Evolutionary conservation across 2,113 vertebrate genomes (phyloP), one percentile per base, ranked within the genome.

Genomic region (Syngnathus typhle): DNA sequence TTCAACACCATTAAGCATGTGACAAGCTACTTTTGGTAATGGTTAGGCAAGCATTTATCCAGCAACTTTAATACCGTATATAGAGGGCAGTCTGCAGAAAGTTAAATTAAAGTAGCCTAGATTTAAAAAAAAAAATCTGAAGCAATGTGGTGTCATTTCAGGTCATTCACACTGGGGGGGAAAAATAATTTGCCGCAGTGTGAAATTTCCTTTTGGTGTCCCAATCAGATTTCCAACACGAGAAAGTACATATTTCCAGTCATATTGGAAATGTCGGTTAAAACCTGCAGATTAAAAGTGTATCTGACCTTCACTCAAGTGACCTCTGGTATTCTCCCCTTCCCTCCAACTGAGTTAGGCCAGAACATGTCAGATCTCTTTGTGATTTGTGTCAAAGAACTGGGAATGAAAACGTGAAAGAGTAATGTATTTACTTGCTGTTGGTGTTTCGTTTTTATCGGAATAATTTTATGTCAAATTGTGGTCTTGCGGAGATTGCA

Each of bases 1-100:
- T 85, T 89, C 76, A 88, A 76, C 66, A 61, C 71, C 69, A 70
- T 82, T 58, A 68, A 71, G 77, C 88, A 88, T 88, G 85, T 89
- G 84, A 88, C 68, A 60, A 61, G 69, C 68, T 70, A 77, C 65
- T 82, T 84, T 87, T 74, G 65, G 71, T 74, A 68, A 77, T 38
- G 46, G 69, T 58, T 60, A 69, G 54, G 68, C 67, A 75, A 67
- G 41, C 63, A 62, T 13, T 62, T 44, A 36, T 64, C 83, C 78
- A 76, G 67, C 60, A 61, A 68, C 68, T 68, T 55, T 76, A 65
- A 56, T 39, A 68, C 67, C 68, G 67, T 21, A 70, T 27, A 74
- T 60, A 76, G 64, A 60, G 66, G 67, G 69, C 37, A 66, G 43
- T 41, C 63, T 66, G 46, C 27, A 64, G 70, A 79, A 47, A 64